Evolutionary conservation across 2,888 invertebrate genomes (phyloP).

Genomic region (Eurytoma californica): DNA sequence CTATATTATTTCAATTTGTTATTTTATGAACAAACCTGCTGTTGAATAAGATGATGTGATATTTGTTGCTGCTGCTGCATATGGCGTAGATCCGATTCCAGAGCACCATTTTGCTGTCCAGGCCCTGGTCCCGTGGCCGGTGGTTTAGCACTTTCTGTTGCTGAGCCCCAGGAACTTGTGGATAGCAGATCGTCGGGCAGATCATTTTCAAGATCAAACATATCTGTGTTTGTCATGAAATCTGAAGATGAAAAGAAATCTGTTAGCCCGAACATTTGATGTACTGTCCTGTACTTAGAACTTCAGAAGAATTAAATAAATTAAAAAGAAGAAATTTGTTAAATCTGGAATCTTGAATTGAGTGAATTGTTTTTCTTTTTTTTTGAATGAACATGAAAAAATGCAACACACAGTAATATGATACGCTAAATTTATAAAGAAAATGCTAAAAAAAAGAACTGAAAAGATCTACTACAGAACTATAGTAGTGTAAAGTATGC

Average conservation of each 20-base stretch:
- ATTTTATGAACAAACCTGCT: conserved; percentile 63
- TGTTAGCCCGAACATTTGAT: not conserved
- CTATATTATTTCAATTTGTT: too few relatives aligned
- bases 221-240: conserved; percentile 88
- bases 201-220: conserved; percentile 93
- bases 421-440: conserved; percentile 40
- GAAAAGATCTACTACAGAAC: conserved; percentile 35
- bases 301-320: not conserved
- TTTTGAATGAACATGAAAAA: conserved; percentile 44
- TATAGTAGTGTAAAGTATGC: conserved; percentile 34
- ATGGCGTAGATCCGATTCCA: conserved; percentile 78
- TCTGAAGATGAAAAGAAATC: conserved; percentile 75
- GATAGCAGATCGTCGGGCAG: conserved; percentile 92
- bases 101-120: conserved; percentile 86
- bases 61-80: conserved; percentile 75
- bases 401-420: conserved; percentile 51
- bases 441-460: conserved; percentile 18
- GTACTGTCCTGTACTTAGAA: too few relatives aligned
- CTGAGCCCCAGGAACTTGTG: conserved; percentile 80
- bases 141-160: conserved; percentile 83
- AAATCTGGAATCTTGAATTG: conserved; percentile 21
- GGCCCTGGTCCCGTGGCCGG: conserved; percentile 90
- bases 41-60: conserved; percentile 69
- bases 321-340: conserved; percentile 25
- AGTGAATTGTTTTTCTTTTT: conserved; percentile 26